Conservation (phyloP, 1,140 invertebrate genomes). For the Sarcophaga bullata region DNA sequence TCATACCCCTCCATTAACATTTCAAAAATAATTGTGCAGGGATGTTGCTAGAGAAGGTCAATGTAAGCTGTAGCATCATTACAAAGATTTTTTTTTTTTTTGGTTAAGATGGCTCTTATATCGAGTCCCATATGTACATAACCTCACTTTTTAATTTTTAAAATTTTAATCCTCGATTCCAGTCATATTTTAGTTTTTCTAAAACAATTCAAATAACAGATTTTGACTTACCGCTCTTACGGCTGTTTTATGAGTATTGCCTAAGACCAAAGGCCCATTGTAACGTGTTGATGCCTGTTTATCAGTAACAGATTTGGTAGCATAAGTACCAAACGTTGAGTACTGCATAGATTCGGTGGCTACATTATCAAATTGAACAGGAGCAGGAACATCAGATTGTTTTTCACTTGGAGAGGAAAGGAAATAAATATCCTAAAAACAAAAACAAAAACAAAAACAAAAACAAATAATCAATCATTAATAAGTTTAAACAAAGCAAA, state of each 20-base stretch:
- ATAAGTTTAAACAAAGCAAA: background rate
- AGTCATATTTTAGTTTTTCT: no score
- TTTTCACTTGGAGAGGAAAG: conserved; percentile 51
- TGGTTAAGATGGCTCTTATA: no score
- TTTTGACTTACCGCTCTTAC: conserved; percentile 59
- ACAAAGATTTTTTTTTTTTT: no score
- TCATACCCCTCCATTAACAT: no score
- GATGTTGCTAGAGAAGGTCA: no score
- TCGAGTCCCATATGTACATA: no score
- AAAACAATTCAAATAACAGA: background rate
- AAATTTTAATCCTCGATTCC: no score
- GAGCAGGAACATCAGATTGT: conserved; percentile 53
- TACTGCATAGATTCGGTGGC: conserved; percentile 44
- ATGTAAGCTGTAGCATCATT: no score
- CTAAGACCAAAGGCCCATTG: conserved; percentile 53
- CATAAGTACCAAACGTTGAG: conserved; percentile 59
- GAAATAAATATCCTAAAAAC: conserved; percentile 55
- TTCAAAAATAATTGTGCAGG: no score
- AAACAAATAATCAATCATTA: background rate
- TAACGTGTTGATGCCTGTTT: conserved; percentile 34
- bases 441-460: background rate
- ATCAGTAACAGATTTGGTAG: conserved; percentile 44
- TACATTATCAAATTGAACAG: conserved; percentile 51
- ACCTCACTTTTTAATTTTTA: no score
- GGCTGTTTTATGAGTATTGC: conserved; percentile 52